Percentiles rank a stretch among this genome's conserved stretches.
Conservation (phyloP, 2,797 vertebrate species). For the Capromys pilorides region DNA sequence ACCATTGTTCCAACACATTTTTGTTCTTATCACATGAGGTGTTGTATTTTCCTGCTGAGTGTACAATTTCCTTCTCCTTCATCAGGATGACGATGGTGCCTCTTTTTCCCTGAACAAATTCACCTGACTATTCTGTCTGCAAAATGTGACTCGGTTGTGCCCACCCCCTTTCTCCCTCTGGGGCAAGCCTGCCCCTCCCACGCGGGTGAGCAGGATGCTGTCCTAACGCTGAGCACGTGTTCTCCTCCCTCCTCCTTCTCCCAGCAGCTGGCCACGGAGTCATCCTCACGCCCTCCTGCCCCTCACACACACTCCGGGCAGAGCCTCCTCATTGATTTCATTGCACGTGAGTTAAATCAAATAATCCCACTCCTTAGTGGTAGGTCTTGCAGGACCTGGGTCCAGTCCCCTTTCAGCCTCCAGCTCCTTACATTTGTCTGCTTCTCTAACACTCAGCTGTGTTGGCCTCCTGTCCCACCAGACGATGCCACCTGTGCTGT, state of each 20-base stretch:
- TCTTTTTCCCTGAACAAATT: neutral
- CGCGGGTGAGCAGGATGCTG: neutral
- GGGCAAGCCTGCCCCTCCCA: neutral
- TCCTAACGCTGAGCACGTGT: neutral
- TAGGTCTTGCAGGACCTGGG: neutral
- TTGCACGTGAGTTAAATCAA: accelerated
- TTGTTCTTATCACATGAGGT: neutral
- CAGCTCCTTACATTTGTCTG: neutral
- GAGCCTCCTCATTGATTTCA: neutral
- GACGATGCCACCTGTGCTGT: neutral
- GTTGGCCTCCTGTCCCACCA: accelerated
- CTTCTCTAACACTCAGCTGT: accelerated
- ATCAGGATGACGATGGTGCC: neutral
- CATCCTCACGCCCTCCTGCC: accelerated
- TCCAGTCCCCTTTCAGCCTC: neutral
- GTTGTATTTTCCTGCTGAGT: neutral
- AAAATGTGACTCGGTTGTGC: neutral
- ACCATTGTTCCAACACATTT: neutral
- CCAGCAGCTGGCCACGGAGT: no score
- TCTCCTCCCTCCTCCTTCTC: no score
- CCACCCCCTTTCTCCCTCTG: neutral
- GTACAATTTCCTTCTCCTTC: neutral
- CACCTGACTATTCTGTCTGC: neutral
- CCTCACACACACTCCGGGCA: neutral
- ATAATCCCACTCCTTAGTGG: no score